phyloP scores from a whole-genome alignment of 2,113 vertebrate species.

The Bufo gargarizans region DNA sequence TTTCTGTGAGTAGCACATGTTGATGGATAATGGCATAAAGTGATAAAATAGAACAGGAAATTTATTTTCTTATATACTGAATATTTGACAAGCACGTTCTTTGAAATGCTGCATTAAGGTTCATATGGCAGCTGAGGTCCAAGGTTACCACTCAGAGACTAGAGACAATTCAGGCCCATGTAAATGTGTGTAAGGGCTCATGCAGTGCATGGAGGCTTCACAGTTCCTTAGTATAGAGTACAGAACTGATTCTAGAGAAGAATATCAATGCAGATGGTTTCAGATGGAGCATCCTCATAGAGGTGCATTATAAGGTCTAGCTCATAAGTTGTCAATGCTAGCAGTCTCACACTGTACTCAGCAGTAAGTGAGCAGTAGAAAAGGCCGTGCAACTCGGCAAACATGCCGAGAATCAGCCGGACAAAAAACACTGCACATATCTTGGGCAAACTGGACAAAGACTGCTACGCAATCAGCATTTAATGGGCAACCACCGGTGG shows the following conservation, averaged over 20 bases:
- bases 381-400: too few relatives aligned
- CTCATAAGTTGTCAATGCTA: too few relatives aligned
- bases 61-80: background rate
- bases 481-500: too few relatives aligned
- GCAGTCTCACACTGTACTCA: too few relatives aligned
- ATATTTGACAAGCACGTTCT: background rate
- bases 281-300: too few relatives aligned
- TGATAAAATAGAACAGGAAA: background rate
- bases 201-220: background rate
- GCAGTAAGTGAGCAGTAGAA: too few relatives aligned
- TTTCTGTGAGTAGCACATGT: background rate
- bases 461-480: too few relatives aligned
- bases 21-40: background rate
- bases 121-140: background rate
- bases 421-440: too few relatives aligned
- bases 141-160: background rate
- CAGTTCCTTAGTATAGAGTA: background rate
- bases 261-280: background rate
- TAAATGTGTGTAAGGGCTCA: background rate
- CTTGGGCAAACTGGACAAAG: too few relatives aligned
- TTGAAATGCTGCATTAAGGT: too few relatives aligned
- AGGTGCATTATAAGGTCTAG: too few relatives aligned
- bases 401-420: too few relatives aligned
- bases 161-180: background rate
- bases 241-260: background rate